Evolutionary conservation across 2,888 invertebrate genomes (phyloP).

Genomic region (Phaonia tiefii): DNA sequence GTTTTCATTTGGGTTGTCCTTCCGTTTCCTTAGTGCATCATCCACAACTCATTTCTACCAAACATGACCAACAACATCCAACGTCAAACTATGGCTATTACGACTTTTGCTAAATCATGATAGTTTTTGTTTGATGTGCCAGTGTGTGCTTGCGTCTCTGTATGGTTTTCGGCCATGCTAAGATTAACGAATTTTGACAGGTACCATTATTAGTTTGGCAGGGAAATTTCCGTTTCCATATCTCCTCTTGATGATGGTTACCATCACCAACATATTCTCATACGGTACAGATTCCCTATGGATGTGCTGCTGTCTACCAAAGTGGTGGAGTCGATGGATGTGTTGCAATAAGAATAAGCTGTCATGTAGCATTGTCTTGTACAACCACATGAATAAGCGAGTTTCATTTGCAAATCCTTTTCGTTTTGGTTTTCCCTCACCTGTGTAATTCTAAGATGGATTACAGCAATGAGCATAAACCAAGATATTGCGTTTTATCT

Average conservation of each 20-base stretch:
- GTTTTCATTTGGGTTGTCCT: constrained; percentile 71
- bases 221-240: constrained; percentile 71
- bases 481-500: constrained; percentile 74
- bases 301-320: background rate
- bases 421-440: constrained; percentile 8
- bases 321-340: background rate
- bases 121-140: constrained; percentile 23
- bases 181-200: constrained; percentile 77
- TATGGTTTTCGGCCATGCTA: constrained; percentile 44
- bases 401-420: constrained; percentile 67
- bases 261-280: constrained; percentile 54
- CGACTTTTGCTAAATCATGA: constrained; percentile 39
- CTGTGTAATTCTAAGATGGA: constrained; percentile 70
- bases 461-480: constrained; percentile 73
- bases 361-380: constrained; percentile 62
- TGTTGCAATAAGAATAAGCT: constrained; percentile 57
- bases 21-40: constrained; percentile 61
- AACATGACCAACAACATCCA: constrained; percentile 52
- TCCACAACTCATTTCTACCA: constrained; percentile 62
- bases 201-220: constrained; percentile 79
- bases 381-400: constrained; percentile 22
- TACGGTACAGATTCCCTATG: constrained; percentile 25
- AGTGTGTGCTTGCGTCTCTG: background rate
- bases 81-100: constrained; percentile 23
- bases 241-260: constrained; percentile 61